These are phyloP conservation scores for Nasua narica DNA, from an alignment of 2,797 vertebrate species.

Conservation along the genomic window DNA sequence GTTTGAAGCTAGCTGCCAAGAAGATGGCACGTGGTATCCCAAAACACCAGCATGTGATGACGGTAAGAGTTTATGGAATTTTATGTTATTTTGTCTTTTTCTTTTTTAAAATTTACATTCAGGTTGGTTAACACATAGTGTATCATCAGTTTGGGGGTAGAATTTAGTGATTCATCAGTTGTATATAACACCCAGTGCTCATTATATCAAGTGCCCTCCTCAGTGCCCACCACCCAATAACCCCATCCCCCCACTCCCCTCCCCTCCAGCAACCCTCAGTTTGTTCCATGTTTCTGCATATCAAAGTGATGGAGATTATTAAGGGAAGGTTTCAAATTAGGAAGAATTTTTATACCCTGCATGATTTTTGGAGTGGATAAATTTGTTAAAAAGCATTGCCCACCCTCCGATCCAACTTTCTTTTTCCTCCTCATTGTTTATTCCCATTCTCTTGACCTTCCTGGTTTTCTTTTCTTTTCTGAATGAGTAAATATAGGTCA, in stretches of 20 bases:
- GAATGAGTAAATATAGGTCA: too few species aligned
- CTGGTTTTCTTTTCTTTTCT: too few species aligned
- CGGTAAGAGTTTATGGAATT: slow-evolving; percentile 27
- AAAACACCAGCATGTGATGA: background rate
- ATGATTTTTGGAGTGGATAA: background rate
- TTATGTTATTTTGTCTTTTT: background rate
- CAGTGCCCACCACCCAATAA: background rate
- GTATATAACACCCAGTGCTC: background rate
- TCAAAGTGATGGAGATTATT: background rate
- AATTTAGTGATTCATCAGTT: background rate
- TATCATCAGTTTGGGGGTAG: background rate
- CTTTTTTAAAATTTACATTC: background rate
- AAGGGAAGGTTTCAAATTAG: background rate
- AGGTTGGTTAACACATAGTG: background rate
- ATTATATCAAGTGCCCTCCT: background rate
- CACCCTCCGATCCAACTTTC: background rate
- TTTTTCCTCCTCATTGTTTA: accelerated
- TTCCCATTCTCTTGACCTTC: background rate
- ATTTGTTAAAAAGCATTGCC: background rate
- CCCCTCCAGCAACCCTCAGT: background rate
- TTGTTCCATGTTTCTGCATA: background rate
- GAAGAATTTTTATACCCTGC: background rate
- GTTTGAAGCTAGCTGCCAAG: accelerated
- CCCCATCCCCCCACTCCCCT: background rate
- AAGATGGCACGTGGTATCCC: slow-evolving; percentile 43